A percentile compares a stretch with the other conserved stretches of the same genome.
phyloP scores from a whole-genome alignment of 1,140 invertebrate genomes.

The Mya arenaria region DNA sequence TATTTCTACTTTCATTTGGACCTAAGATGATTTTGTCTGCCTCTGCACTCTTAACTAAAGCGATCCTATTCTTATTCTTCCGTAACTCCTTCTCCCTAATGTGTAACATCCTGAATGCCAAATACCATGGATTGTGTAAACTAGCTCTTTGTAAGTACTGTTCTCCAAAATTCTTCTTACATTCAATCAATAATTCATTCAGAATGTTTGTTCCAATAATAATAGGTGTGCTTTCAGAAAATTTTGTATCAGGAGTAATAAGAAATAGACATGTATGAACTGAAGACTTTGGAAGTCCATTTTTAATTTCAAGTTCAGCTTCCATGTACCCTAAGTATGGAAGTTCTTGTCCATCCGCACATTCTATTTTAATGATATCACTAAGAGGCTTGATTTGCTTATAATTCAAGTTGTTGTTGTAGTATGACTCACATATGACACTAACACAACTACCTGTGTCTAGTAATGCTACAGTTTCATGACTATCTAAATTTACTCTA shows the following conservation, averaged over 20 bases:
- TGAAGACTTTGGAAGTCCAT: conserved; percentile 5
- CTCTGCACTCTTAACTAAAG: conserved; percentile 16
- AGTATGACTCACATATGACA: no score
- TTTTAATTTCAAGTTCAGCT: neutral
- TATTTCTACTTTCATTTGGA: conserved; percentile 7
- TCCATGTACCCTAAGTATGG: conserved; percentile 33
- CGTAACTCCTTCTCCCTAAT: conserved; percentile 2
- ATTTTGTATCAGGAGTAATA: conserved; percentile 13
- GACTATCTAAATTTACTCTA: no score
- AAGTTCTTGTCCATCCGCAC: conserved; percentile 13
- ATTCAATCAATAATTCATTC: conserved; percentile 8
- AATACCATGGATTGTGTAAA: conserved; percentile 36
- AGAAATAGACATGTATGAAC: conserved; percentile 4
- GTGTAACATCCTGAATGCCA: conserved; percentile 26
- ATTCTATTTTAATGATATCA: conserved; percentile 24
- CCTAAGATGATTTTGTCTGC: neutral
- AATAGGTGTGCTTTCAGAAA: conserved; percentile 4
- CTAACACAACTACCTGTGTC: no score
- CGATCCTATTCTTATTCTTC: conserved; percentile 26
- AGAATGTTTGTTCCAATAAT: conserved; percentile 36
- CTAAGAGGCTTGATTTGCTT: neutral
- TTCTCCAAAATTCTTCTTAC: conserved; percentile 20
- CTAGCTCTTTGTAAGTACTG: conserved; percentile 30
- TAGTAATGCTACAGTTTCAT: no score
- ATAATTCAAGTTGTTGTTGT: no score